Evolutionary conservation across 2,797 vertebrate species (phyloP), one percentile per base, ranked within the genome.

Genomic region (Lates japonicus): DNA sequence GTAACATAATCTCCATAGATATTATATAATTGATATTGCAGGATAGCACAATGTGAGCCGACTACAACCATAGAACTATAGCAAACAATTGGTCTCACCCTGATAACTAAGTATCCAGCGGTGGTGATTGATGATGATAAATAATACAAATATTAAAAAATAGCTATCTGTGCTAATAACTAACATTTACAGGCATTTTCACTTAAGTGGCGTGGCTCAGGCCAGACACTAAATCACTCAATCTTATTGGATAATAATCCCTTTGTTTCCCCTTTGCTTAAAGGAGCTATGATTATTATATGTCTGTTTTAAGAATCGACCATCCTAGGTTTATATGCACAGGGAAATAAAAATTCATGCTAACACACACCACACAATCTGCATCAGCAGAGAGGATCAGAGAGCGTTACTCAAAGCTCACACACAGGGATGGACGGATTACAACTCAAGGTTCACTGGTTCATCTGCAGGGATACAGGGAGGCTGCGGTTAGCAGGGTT

Each of bases 11-110:
- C 82, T 72, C 69, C 77, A 81, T 71, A 59, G 71, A 76, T 82
- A 67, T 69, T 84, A 75, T 73, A 86, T 81, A 88, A 86, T 79
- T 78, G 70, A 90, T 86, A 65, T 51, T 35, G 70, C 82, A 74
- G 76, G 63, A 82, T 25, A 69, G 48, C 33, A 33, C 58, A 17
- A 77, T 48, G n/a, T n/a, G n/a, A 75, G 31, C 44, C 35, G 61
- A 58, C 51, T 66, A 64, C 33, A 49, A 35, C 54, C 22, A 25
- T 29, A 46, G 37, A 63, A 7, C 19, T 55, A 22, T 17, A 35
- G 55, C 12, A 59, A 70, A 55, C 39, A 22, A 31, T n/a, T 58
- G 39, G 54, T 65, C 41, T 41, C 59, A 41, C 12, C 7, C 4
- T 52, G 3, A 16, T 71, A 31, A 33, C 11, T n/a, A 46, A 4